Conservation (phyloP, 2,797 vertebrate species). For the Myripristis jacobus region DNA sequence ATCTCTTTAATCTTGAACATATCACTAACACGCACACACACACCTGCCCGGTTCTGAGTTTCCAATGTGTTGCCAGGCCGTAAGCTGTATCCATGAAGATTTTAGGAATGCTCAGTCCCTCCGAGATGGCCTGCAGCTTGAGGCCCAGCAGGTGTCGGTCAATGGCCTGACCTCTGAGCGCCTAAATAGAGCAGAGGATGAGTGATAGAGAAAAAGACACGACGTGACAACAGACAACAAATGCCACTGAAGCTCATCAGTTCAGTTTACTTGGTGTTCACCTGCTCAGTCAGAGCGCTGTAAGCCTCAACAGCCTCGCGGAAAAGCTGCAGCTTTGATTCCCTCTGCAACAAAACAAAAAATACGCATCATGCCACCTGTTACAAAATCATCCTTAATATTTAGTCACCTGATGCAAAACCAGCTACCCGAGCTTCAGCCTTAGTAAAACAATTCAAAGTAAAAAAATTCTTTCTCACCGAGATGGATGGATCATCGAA, state of each 20-base stretch:
- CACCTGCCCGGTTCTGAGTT: slow-evolving; percentile 88
- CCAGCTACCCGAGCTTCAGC: not conserved
- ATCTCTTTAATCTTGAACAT: too few relatives aligned
- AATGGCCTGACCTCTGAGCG: slow-evolving; percentile 81
- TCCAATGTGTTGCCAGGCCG: slow-evolving; percentile 88
- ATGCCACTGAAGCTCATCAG: not conserved
- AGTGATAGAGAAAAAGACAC: not conserved
- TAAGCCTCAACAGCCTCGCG: slow-evolving; percentile 81
- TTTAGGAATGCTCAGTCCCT: slow-evolving; percentile 85
- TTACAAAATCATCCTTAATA: too few relatives aligned
- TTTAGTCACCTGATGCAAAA: not conserved
- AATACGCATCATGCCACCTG: not conserved
- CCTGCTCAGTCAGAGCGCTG: slow-evolving; percentile 80
- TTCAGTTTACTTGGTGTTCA: slow-evolving; percentile 38
- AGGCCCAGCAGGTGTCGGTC: slow-evolving; percentile 86
- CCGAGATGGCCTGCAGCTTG: slow-evolving; percentile 87
- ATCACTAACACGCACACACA: slow-evolving; percentile 9
- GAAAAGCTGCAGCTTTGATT: slow-evolving; percentile 81
- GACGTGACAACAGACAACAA: not conserved
- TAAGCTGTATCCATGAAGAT: slow-evolving; percentile 90
- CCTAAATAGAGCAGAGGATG: slow-evolving; percentile 62
- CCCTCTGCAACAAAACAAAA: slow-evolving; percentile 71
- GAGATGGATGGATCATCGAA: slow-evolving; percentile 75
- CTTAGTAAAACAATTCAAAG: not conserved
- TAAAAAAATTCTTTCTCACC: slow-evolving; percentile 63